phyloP scores from a whole-genome alignment of 2,113 vertebrate species.

The Myxocyprinus asiaticus region DNA sequence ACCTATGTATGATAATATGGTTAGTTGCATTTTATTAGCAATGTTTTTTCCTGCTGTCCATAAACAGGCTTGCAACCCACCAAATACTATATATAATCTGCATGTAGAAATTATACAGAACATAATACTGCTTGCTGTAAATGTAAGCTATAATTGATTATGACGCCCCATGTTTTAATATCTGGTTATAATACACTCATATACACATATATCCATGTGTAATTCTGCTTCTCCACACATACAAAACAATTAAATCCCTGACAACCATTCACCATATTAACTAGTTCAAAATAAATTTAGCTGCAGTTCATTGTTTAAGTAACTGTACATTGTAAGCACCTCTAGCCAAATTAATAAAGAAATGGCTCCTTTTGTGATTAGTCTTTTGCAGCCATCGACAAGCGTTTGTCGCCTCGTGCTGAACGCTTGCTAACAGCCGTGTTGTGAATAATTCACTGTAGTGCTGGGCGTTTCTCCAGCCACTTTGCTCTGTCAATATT shows the following conservation, averaged over 20 bases:
- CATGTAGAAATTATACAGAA: too few species aligned
- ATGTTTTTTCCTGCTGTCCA: too few species aligned
- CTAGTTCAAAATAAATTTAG: background rate
- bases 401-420: conserved; percentile 13
- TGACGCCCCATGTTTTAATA: background rate
- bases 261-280: background rate
- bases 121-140: too few species aligned
- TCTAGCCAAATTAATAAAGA: background rate
- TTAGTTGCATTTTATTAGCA: too few species aligned
- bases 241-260: background rate
- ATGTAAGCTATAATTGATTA: background rate
- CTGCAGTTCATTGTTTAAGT: background rate
- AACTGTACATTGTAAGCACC: too few species aligned
- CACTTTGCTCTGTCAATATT: conserved; percentile 52
- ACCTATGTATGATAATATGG: too few species aligned
- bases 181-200: background rate
- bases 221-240: conserved; percentile 1
- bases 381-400: conserved; percentile 31
- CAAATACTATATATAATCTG: too few species aligned
- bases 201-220: background rate
- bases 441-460: conserved; percentile 47
- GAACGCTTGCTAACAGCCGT: conserved; percentile 10
- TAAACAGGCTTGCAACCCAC: too few species aligned
- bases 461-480: conserved; percentile 32
- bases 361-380: conserved; percentile 43